Base-by-base conservation (phyloP, 1,140 invertebrate genomes). In the Andrena cerasifolii region DNA sequence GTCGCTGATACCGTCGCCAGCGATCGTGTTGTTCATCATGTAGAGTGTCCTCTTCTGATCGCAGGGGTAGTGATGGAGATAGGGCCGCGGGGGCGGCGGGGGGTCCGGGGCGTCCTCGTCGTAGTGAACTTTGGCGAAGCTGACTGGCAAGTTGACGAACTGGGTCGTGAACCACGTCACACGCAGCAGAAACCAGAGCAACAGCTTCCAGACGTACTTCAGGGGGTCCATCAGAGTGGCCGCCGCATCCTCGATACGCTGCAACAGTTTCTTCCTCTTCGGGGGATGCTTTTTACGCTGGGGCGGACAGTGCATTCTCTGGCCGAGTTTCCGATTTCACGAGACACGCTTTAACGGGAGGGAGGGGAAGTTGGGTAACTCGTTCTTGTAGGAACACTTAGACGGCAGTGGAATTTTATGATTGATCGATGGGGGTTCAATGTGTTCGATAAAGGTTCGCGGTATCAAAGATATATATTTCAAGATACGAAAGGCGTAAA, bases 31-130 rank as follows among this genome's bases (percentile, higher is more conserved):
- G 83, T 96, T 94, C 79, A 96, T 90, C 28, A 96, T 94, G 85
- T 95, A 96, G 3, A 97, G 86, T 45, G 93, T 94, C 45, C 94
- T 93, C 67, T 94, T 92, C 83, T 94, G 94, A 85, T 96, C 96
- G 87, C 96, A 96, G 12, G 94, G 89, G 78, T 91, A 92, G 72
- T 91, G 91, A 36, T 87, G 83, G 43, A 83, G 80, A 16, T 90
- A 89, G 51, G 87, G 86, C 3, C 87, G 85, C 40, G 92, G 92
- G 0, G 89, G 89, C 51, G 91, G 89, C 28, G 91, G 89, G 12
- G 87, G 87, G 28, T 89, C 90, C n/a, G 90, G 90, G 0, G 77
- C 78, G 83, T 88, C 92, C 53, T 92, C 91, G 45, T 90, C 89
- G 2, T 78, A 28, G 6, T 88, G 86, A 36, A 88, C 61, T 83